Evolutionary conservation across 2,797 vertebrate genomes (phyloP).

Genomic region (Euphonia xanthogaster): DNA sequence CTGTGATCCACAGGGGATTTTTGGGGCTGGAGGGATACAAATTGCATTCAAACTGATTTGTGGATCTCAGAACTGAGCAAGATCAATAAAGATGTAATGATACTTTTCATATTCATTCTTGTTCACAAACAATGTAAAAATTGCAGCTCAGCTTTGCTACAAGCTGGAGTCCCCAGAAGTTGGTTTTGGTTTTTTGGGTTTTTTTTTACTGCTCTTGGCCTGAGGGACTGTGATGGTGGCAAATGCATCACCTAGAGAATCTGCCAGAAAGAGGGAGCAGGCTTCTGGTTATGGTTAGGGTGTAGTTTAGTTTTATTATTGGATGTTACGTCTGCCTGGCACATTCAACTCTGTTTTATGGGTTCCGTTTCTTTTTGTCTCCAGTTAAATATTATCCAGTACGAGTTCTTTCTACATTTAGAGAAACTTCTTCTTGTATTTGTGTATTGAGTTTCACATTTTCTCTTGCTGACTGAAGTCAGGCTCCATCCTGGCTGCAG

Average conservation of each 20-base stretch:
- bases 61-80: neutral
- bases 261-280: neutral
- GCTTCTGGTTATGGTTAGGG: neutral
- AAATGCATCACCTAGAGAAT: neutral
- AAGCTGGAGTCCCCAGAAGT: neutral
- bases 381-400: neutral
- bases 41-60: neutral
- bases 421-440: neutral
- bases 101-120: neutral
- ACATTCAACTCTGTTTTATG: fast-evolving
- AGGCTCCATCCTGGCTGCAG: neutral
- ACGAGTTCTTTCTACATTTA: neutral
- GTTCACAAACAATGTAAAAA: neutral
- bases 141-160: neutral
- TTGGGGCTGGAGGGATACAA: neutral
- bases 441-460: neutral
- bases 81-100: neutral
- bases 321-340: neutral
- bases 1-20: neutral
- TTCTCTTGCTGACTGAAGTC: neutral
- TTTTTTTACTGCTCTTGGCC: neutral
- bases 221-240: neutral
- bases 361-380: neutral
- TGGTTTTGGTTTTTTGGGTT: neutral
- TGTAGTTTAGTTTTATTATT: neutral